Conservation (phyloP, 2,113 vertebrate genomes). For the Ancistrus triradiatus region DNA sequence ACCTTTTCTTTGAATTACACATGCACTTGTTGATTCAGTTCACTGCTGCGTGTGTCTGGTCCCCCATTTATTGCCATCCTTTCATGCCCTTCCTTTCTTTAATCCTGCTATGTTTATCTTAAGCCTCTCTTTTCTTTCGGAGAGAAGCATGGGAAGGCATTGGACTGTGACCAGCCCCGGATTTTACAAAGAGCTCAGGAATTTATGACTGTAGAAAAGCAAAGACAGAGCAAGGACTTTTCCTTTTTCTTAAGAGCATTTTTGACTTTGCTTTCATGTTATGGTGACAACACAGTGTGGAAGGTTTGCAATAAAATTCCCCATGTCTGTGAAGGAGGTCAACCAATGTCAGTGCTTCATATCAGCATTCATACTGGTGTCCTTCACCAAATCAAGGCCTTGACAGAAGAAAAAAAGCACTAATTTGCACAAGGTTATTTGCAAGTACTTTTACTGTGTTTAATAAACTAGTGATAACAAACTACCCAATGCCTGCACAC, state of each 20-base stretch:
- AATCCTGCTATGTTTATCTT: conserved; percentile 12
- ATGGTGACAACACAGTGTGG: conserved; percentile 17
- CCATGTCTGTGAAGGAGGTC: conserved; percentile 3
- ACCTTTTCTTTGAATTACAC: conserved; percentile 6
- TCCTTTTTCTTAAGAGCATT: conserved; percentile 17
- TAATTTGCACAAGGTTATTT: neutral
- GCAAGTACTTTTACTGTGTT: neutral
- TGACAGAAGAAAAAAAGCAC: neutral
- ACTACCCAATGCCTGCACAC: neutral
- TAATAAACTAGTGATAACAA: neutral
- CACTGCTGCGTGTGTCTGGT: conserved; percentile 35
- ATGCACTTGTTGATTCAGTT: conserved; percentile 24
- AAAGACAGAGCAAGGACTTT: conserved; percentile 35
- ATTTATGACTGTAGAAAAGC: conserved; percentile 59
- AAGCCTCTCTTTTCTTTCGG: conserved; percentile 11
- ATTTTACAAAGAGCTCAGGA: conserved; percentile 44
- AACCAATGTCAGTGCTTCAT: conserved; percentile 1
- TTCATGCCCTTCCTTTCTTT: conserved; percentile 26
- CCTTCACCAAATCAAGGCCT: conserved; percentile 12
- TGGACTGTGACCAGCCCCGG: conserved; percentile 23
- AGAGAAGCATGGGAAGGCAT: conserved; percentile 34
- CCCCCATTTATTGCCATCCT: conserved; percentile 48
- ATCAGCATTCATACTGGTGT: no score
- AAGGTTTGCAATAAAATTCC: conserved; percentile 48
- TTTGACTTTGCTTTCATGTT: conserved; percentile 33